Conservation (phyloP, 2,888 invertebrate species). For the Conus canariensis region DNA sequence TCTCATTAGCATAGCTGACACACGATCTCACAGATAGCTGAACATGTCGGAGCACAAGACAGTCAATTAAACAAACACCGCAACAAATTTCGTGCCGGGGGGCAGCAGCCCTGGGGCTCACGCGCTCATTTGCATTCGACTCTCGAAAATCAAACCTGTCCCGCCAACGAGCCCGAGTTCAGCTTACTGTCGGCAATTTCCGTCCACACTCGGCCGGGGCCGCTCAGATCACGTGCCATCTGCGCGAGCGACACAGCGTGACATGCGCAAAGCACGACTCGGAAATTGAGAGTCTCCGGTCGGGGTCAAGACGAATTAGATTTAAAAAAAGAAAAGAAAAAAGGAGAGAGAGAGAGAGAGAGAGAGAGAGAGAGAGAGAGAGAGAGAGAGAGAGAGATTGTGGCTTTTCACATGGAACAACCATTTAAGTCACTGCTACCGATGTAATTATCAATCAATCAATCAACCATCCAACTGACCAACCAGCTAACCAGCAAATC, state of each 20-base stretch:
- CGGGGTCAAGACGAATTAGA: slow-evolving; percentile 5
- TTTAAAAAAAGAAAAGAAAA: neutral
- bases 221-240: slow-evolving; percentile 35
- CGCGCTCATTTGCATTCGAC: slow-evolving; percentile 28
- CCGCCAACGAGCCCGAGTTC: neutral
- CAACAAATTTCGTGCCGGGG: slow-evolving; percentile 3
- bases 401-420: no score
- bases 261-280: slow-evolving; percentile 40
- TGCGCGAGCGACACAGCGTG: slow-evolving; percentile 18
- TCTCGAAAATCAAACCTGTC: neutral
- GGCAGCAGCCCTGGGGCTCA: neutral
- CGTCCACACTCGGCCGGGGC: slow-evolving; percentile 23
- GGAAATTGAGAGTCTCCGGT: slow-evolving; percentile 38
- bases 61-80: neutral
- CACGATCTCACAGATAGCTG: neutral
- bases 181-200: slow-evolving; percentile 45
- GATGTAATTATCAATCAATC: no score
- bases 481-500: no score
- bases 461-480: no score
- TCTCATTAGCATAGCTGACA: neutral
- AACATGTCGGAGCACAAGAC: neutral
- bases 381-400: slow-evolving; percentile 4
- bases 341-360: slow-evolving; percentile 24
- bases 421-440: no score
- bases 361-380: slow-evolving; percentile 20